A percentile compares a stretch with the other conserved stretches of the same genome.
Conservation (phyloP, 2,888 invertebrate genomes). For the Antheraea assamensis region DNA sequence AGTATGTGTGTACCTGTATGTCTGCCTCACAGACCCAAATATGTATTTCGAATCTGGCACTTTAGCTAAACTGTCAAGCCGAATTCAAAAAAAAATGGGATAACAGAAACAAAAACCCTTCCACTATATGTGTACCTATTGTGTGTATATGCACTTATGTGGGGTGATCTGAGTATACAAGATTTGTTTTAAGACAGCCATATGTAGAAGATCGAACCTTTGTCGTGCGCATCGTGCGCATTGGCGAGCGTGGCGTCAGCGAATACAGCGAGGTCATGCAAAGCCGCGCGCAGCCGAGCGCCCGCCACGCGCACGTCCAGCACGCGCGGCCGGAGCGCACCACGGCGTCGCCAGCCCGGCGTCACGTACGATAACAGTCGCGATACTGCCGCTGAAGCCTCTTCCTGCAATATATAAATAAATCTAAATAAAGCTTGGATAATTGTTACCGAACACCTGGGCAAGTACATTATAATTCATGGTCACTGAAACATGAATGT, state of each 20-base stretch:
- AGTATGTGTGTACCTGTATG: no score
- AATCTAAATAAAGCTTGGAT: neutral
- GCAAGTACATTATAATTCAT: neutral
- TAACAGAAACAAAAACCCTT: no score
- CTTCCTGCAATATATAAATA: conserved; percentile 63
- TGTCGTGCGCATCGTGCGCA: conserved; percentile 91
- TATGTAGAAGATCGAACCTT: conserved; percentile 68
- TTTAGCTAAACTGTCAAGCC: no score
- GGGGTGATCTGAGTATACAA: neutral
- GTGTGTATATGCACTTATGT: neutral
- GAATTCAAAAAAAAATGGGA: no score
- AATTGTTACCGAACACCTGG: neutral
- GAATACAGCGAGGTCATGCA: conserved; percentile 94
- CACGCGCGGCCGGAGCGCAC: conserved; percentile 89
- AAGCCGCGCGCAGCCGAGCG: conserved; percentile 87
- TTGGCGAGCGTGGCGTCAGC: conserved; percentile 94
- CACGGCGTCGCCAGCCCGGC: conserved; percentile 91
- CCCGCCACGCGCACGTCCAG: conserved; percentile 93
- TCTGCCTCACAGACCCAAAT: no score
- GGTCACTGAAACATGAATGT: neutral
- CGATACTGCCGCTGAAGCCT: conserved; percentile 92
- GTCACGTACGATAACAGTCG: conserved; percentile 86
- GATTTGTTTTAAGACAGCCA: no score
- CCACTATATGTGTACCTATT: no score
- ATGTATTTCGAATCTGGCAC: no score